Evolutionary conservation across 2,113 vertebrate genomes (phyloP), one percentile per base, ranked within the genome.

Genomic region (Planiliza haematocheilus): DNA sequence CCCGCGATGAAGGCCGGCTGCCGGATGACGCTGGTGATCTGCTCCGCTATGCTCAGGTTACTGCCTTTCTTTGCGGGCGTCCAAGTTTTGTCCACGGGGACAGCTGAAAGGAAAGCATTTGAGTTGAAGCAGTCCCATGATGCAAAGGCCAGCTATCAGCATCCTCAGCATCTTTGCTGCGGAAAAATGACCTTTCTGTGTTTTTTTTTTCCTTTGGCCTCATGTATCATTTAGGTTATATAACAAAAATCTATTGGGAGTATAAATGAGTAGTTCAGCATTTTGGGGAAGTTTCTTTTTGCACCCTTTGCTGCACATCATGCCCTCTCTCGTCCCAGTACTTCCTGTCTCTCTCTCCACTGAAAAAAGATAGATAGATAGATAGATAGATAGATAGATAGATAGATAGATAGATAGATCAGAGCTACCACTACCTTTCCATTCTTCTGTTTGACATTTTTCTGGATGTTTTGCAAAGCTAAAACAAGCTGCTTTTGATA

Each of bases 1-100:
- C 97, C 95, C 0, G 96, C 96, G 0, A 99, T 97, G 86, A 98
- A 99, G 62, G 96, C 96, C 0, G 97, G 97, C 77, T 93, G 94
- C 49, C 93, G 88, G 63, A 95, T 89, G 43, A 98, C 89, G 1
- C 83, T 91, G 0, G 95, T 93, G 79, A 98, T 94, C 64, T 92
- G 96, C 87, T 95, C 94, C 0, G 93, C 92, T 74, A 98, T 48
- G 64, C 93, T 95, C 68, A 90, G 90, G 12, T 86, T 52, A 7
- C 86, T 45, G 50, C 78, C 80, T 37, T 82, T 92, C 68, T 79
- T 74, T 82, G 62, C 89, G 0, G 94, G 74, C n/a, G 91, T 85
- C 0, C 0, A 30, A 0, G 89, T 91, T 56, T 62, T 85, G 39
- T 93, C 94, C 0, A 30, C 56, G 0, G 79, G 77, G 1, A 86